Conservation (phyloP, 2,113 vertebrate genomes). For the Nibea coibor region DNA sequence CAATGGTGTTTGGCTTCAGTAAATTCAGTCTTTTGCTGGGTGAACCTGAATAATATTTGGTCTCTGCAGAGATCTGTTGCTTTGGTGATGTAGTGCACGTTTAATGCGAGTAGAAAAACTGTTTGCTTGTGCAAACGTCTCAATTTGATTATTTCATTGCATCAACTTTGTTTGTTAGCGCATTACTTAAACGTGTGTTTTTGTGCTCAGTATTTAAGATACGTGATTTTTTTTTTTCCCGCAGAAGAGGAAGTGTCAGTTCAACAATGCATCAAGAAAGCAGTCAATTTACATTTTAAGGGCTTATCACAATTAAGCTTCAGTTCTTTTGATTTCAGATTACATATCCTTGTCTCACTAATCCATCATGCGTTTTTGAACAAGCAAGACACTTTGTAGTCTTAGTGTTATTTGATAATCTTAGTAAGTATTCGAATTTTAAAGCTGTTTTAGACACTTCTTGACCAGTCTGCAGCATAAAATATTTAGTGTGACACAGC, state of each 20-base stretch:
- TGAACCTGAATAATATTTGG: conserved; percentile 16
- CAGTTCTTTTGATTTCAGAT: not conserved
- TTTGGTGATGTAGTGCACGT: not conserved
- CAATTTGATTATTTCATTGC: not conserved
- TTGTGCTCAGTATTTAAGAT: not conserved
- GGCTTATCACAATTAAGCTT: not conserved
- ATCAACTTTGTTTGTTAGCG: not conserved
- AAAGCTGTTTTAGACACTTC: not conserved
- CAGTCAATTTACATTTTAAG: not conserved
- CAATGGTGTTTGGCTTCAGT: conserved; percentile 47
- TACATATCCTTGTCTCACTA: not conserved
- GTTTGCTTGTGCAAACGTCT: not conserved
- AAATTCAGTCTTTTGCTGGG: conserved; percentile 34
- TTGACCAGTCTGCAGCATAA: not conserved
- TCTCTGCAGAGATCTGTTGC: conserved; percentile 5
- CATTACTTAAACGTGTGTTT: not conserved
- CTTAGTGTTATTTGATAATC: not conserved
- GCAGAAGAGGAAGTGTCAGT: not conserved
- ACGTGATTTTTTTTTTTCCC: not conserved
- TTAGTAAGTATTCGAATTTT: not conserved
- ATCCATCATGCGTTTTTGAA: not conserved
- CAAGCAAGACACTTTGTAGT: not conserved
- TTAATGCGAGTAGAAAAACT: not conserved
- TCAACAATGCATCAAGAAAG: not conserved
- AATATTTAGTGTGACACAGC: not conserved